These are phyloP conservation scores for Leptinotarsa rubiginosa DNA, from an alignment of 2,888 invertebrate genomes.

Conservation along the genomic window DNA sequence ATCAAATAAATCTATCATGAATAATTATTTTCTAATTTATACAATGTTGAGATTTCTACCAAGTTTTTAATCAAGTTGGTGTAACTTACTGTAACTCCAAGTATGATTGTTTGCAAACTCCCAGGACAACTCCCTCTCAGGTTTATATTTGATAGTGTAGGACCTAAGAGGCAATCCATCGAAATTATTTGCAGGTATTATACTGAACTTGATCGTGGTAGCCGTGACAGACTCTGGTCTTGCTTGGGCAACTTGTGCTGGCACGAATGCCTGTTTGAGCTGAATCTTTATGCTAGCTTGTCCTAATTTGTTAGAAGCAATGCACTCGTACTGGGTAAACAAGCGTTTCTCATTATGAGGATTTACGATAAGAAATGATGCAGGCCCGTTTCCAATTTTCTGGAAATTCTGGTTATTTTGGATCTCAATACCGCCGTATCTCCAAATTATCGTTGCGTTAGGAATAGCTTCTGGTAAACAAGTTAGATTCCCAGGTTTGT, in stretches of 20 bases:
- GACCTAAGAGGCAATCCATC: slow-evolving; percentile 82
- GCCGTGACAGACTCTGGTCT: slow-evolving; percentile 80
- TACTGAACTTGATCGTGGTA: slow-evolving; percentile 84
- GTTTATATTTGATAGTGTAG: slow-evolving; percentile 81
- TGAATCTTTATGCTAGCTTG: slow-evolving; percentile 71
- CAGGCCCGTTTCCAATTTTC: slow-evolving; percentile 71
- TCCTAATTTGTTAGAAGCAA: slow-evolving; percentile 83
- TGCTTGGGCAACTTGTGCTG: slow-evolving; percentile 75
- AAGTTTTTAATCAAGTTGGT: neutral
- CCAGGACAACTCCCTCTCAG: slow-evolving; percentile 77
- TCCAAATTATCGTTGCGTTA: slow-evolving; percentile 92
- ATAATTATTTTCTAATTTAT: too few relatives aligned
- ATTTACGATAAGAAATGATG: slow-evolving; percentile 77
- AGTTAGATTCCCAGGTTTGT: slow-evolving; percentile 83
- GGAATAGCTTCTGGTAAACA: slow-evolving; percentile 90
- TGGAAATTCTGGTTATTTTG: slow-evolving; percentile 50
- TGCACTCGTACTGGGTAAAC: slow-evolving; percentile 83
- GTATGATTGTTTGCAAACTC: slow-evolving; percentile 76
- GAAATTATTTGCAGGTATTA: slow-evolving; percentile 80
- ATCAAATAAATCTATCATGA: too few relatives aligned
- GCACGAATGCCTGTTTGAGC: slow-evolving; percentile 64
- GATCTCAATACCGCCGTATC: slow-evolving; percentile 65
- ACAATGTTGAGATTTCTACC: neutral
- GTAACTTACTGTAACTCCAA: slow-evolving; percentile 76
- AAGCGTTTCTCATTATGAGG: slow-evolving; percentile 74